Percentiles rank a stretch among this genome's conserved stretches.
phyloP scores from a whole-genome alignment of 2,888 invertebrate genomes.

The Athalia circularis region DNA sequence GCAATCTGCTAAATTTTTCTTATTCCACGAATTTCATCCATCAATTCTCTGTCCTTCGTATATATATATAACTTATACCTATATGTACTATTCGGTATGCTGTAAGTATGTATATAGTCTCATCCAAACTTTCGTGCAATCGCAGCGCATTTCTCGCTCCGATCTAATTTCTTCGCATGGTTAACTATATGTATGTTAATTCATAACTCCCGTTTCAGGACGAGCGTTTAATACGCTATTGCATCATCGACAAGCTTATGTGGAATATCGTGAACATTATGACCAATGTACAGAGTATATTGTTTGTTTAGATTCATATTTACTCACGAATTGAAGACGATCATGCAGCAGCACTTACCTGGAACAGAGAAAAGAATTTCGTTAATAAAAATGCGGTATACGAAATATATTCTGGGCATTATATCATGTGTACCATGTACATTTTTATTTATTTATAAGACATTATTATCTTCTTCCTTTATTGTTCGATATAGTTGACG shows the following conservation, averaged over 20 bases:
- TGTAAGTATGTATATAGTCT: neutral
- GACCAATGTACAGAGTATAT: neutral
- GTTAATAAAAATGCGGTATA: constrained; percentile 10
- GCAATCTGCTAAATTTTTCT: constrained; percentile 31
- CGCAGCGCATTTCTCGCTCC: constrained; percentile 5
- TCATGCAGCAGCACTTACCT: constrained; percentile 37
- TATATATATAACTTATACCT: no score
- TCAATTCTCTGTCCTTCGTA: constrained; percentile 2
- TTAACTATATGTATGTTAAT: neutral
- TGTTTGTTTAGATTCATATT: neutral
- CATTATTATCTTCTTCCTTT: no score
- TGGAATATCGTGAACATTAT: neutral
- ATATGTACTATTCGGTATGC: no score
- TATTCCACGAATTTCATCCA: constrained; percentile 21
- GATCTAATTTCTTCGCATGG: neutral
- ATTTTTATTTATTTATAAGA: neutral
- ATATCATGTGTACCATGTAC: neutral
- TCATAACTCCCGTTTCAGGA: neutral
- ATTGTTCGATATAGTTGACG: no score
- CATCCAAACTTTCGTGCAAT: constrained; percentile 24
- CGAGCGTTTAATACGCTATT: no score
- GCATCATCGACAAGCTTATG: no score
- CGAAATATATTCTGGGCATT: neutral
- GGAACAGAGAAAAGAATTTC: constrained; percentile 33
- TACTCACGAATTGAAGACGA: constrained; percentile 8